These are phyloP conservation scores for Drosophila serrata DNA, from an alignment of 1,140 invertebrate genomes.

Conservation along the genomic window DNA sequence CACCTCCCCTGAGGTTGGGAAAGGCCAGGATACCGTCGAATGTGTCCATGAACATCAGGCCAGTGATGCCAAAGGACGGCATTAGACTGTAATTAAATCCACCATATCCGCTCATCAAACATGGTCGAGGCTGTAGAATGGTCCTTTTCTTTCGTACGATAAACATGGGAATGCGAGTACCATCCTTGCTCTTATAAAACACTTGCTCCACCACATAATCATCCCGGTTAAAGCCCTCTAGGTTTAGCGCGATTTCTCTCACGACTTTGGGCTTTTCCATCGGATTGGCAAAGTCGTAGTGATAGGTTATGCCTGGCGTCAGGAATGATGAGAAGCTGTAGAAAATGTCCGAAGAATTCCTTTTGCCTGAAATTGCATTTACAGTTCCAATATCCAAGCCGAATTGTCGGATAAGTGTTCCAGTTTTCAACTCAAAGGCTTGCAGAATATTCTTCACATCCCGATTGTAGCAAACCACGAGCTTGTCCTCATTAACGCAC, in stretches of 20 bases:
- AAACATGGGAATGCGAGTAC: constrained; percentile 98
- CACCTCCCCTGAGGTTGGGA: constrained; percentile 98
- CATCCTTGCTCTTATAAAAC: constrained; percentile 98
- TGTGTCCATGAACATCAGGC: constrained; percentile 95
- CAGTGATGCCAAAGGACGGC: constrained; percentile 89
- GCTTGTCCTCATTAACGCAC: constrained; percentile 93
- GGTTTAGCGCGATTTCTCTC: constrained; percentile 89
- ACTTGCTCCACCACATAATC: constrained; percentile 95
- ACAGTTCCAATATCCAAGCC: constrained; percentile 95
- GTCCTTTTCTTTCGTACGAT: constrained; percentile 93
- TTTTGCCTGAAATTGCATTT: constrained; percentile 93
- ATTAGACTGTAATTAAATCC: constrained; percentile 97
- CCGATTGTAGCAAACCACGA: constrained; percentile 95
- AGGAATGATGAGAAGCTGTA: constrained; percentile 97
- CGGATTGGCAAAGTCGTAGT: constrained; percentile 91
- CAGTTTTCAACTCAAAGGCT: constrained; percentile 91
- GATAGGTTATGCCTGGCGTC: constrained; percentile 94
- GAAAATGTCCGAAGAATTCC: constrained; percentile 95
- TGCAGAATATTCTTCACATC: constrained; percentile 97
- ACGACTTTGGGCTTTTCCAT: constrained; percentile 89
- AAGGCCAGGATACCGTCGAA: constrained; percentile 95
- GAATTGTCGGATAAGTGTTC: constrained; percentile 90
- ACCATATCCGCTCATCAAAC: constrained; percentile 98
- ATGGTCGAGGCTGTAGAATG: constrained; percentile 88
- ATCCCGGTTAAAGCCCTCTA: constrained; percentile 93